phyloP scores from a whole-genome alignment of 2,113 vertebrate species.

The Tachycineta bicolor region DNA sequence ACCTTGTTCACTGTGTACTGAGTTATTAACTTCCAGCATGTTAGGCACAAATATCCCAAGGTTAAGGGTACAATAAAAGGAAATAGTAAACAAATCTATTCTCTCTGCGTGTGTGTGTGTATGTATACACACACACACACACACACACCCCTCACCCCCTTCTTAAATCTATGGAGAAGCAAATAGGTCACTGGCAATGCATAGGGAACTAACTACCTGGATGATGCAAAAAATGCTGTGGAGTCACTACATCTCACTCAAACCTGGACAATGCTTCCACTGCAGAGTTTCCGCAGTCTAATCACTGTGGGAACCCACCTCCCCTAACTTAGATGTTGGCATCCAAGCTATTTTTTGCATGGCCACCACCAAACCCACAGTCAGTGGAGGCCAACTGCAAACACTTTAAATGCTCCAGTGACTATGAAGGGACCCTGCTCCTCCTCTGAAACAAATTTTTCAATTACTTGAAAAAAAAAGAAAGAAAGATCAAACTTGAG shows the following conservation, averaged over 20 bases:
- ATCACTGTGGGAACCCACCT: background rate
- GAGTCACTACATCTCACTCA: background rate
- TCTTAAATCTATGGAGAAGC: background rate
- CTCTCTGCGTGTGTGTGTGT: too few species aligned
- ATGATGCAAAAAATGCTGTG: background rate
- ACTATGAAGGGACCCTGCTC: background rate
- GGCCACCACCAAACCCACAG: background rate
- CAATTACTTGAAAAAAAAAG: background rate
- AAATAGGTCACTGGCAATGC: background rate
- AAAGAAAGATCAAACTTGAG: background rate
- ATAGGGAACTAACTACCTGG: background rate
- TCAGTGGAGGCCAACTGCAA: background rate
- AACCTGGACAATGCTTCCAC: background rate
- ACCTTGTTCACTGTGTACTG: too few species aligned
- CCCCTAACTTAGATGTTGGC: background rate
- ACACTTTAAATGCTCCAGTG: background rate
- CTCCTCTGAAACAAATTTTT: background rate
- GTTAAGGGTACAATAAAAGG: too few species aligned
- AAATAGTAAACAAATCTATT: too few species aligned
- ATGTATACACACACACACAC: fast-evolving
- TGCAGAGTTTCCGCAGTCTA: background rate
- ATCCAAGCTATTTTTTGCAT: background rate
- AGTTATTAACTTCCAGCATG: too few species aligned
- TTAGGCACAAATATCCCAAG: too few species aligned
- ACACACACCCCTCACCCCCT: background rate